These are phyloP conservation scores for Gallirallus australis DNA, from an alignment of 2,797 vertebrate species.

Conservation along the genomic window DNA sequence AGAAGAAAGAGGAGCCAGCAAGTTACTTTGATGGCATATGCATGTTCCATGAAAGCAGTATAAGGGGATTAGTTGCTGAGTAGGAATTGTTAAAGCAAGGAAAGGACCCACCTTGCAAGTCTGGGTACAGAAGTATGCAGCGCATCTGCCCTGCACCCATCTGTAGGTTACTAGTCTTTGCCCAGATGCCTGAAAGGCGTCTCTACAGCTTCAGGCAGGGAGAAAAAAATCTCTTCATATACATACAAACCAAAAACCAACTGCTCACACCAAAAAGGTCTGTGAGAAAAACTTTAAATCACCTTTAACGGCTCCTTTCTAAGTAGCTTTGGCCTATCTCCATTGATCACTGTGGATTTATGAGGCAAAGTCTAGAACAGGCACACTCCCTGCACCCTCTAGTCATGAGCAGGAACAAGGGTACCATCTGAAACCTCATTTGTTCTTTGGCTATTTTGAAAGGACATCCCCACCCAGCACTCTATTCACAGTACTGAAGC, in stretches of 20 bases:
- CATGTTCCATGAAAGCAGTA: neutral
- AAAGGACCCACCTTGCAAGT: neutral
- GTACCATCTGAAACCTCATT: neutral
- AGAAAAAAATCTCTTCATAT: neutral
- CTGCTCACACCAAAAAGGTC: neutral
- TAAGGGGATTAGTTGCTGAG: neutral
- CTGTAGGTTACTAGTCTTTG: neutral
- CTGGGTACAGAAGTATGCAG: neutral
- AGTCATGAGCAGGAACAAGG: neutral
- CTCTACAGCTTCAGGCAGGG: neutral
- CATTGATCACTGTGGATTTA: neutral
- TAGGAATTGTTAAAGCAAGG: neutral
- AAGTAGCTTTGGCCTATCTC: neutral
- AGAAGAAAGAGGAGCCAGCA: neutral
- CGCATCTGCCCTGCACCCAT: neutral
- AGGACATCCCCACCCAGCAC: neutral
- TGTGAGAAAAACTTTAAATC: neutral
- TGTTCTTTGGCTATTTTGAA: neutral
- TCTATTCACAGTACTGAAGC: neutral
- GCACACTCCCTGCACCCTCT: accelerated
- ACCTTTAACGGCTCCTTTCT: neutral
- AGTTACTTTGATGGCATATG: neutral
- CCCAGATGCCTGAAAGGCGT: neutral
- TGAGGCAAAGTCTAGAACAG: neutral
- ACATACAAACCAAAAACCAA: neutral